Evolutionary conservation across 1,140 invertebrate genomes (phyloP).

Genomic region (Arctopsyche grandis): DNA sequence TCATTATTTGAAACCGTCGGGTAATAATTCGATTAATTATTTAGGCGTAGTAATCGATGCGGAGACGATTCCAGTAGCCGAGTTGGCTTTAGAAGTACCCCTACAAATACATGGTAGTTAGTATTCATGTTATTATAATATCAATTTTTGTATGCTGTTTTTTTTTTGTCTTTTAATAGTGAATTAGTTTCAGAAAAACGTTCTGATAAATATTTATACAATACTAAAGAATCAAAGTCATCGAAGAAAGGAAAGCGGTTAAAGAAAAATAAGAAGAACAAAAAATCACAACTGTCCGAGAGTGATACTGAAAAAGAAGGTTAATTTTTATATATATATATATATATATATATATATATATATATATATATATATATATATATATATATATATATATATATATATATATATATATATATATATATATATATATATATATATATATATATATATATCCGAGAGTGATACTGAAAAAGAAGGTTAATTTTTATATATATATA

Average conservation of each 20-base stretch:
- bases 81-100: conserved; percentile 86
- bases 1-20: conserved; percentile 89
- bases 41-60: conserved; percentile 68
- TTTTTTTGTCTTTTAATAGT: conserved; percentile 5
- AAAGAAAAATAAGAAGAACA: conserved; percentile 70
- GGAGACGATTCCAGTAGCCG: conserved; percentile 84
- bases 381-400: too few relatives aligned
- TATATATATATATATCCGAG: too few relatives aligned
- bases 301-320: conserved; percentile 62
- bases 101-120: conserved; percentile 84
- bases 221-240: conserved; percentile 72
- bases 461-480: too few relatives aligned
- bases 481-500: too few relatives aligned
- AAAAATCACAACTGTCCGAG: conserved; percentile 59
- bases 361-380: too few relatives aligned
- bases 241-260: conserved; percentile 69
- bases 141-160: not conserved
- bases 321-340: too few relatives aligned
- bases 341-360: too few relatives aligned
- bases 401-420: too few relatives aligned
- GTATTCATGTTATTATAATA: conserved; percentile 1
- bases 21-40: conserved; percentile 58
- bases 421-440: too few relatives aligned
- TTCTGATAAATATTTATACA: conserved; percentile 82
- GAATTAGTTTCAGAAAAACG: conserved; percentile 67